phyloP scores from a whole-genome alignment of 2,797 vertebrate species.

The Lateolabrax maculatus region DNA sequence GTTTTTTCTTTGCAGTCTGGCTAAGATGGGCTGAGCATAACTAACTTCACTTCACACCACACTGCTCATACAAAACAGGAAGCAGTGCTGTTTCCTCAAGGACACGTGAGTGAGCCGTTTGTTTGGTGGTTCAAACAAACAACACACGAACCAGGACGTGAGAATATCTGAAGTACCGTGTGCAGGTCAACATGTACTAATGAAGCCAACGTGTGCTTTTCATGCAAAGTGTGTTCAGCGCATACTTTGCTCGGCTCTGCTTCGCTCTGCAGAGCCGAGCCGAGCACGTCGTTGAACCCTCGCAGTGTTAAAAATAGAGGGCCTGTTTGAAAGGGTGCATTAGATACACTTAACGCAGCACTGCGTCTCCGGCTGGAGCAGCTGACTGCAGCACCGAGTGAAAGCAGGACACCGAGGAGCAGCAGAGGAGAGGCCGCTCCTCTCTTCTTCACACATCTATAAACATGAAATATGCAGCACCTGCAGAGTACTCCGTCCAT shows the following conservation, averaged over 20 bases:
- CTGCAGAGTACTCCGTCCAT: conserved; percentile 70
- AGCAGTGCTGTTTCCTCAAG: conserved; percentile 17
- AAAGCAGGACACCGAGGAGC: conserved; percentile 61
- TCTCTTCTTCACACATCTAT: conserved; percentile 67
- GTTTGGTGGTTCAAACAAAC: conserved; percentile 24
- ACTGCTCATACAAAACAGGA: conserved; percentile 18
- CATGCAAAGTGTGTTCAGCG: conserved; percentile 18
- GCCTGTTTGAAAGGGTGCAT: conserved; percentile 71
- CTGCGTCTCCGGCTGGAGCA: conserved; percentile 65
- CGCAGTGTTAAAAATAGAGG: conserved; percentile 73
- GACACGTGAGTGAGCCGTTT: neutral
- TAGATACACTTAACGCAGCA: conserved; percentile 76
- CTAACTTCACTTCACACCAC: neutral
- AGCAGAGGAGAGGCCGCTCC: conserved; percentile 44
- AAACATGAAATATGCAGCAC: conserved; percentile 84
- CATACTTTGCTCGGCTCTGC: conserved; percentile 22
- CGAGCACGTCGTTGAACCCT: conserved; percentile 58
- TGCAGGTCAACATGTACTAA: conserved; percentile 17
- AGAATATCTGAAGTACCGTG: conserved; percentile 5
- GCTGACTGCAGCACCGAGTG: conserved; percentile 66
- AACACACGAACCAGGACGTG: neutral
- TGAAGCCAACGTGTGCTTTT: conserved; percentile 15
- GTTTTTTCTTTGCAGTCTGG: conserved; percentile 2
- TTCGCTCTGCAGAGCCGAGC: too few relatives aligned
- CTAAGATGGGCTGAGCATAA: neutral